Conservation (phyloP, 2,113 vertebrate species). For the Pituophis catenifer region DNA sequence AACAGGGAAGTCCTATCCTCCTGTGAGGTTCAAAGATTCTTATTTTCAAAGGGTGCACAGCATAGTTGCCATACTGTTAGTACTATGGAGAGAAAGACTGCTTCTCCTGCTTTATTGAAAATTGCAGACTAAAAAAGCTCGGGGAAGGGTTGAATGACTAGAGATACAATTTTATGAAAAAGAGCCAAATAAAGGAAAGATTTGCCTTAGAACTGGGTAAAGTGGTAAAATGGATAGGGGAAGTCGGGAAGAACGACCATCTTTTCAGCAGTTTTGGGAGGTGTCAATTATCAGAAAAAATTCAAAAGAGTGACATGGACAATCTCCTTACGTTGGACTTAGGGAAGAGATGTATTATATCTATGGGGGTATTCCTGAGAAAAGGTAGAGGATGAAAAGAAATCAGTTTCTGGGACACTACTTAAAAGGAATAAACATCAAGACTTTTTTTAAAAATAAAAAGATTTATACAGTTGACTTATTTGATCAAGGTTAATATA, state of each 20-base stretch:
- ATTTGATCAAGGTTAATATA: background rate
- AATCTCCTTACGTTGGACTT: background rate
- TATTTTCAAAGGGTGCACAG: background rate
- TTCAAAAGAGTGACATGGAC: background rate
- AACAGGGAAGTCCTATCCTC: background rate
- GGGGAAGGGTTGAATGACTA: background rate
- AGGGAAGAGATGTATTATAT: background rate
- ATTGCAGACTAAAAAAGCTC: background rate
- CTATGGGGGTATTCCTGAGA: background rate
- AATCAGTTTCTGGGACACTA: background rate
- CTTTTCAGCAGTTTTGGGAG: background rate
- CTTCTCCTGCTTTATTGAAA: background rate
- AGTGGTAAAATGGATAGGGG: background rate
- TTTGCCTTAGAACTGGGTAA: background rate
- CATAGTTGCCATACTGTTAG: background rate
- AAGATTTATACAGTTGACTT: background rate
- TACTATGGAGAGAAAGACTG: background rate
- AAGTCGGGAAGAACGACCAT: background rate
- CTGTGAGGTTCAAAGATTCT: background rate
- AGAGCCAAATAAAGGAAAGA: constrained; percentile 2
- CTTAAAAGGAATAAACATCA: background rate
- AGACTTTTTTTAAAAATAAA: background rate
- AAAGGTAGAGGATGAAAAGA: background rate
- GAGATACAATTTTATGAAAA: background rate
- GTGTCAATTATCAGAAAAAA: constrained; percentile 10